phyloP scores from a whole-genome alignment of 2,888 invertebrate species.

The Colletes collaris region DNA sequence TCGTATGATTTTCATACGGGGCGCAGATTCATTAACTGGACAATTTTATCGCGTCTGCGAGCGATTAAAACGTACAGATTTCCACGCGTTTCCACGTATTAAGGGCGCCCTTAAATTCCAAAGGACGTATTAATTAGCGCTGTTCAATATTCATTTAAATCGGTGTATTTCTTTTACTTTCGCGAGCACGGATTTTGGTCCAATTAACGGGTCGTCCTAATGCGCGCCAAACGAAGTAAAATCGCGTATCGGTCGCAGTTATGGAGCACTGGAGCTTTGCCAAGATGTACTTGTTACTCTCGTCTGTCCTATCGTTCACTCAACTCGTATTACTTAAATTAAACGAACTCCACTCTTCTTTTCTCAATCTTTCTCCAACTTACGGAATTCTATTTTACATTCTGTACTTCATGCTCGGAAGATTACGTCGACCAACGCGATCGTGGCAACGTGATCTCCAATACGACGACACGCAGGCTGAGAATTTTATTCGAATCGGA shows the following conservation, averaged over 20 bases:
- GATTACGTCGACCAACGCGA: no score
- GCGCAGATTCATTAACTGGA: constrained; percentile 21
- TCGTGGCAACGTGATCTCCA: no score
- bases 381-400: constrained; percentile 7
- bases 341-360: constrained; percentile 38
- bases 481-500: no score
- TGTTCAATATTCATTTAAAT: constrained; percentile 58
- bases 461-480: no score
- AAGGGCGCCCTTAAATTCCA: constrained; percentile 39
- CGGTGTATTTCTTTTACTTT: constrained; percentile 40
- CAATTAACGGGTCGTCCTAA: constrained; percentile 59
- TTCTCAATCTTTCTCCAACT: not conserved
- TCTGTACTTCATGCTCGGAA: not conserved
- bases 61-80: constrained; percentile 39
- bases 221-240: constrained; percentile 58
- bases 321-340: constrained; percentile 66
- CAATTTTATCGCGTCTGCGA: constrained; percentile 31
- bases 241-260: constrained; percentile 53
- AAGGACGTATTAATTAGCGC: constrained; percentile 55
- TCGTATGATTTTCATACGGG: constrained; percentile 28
- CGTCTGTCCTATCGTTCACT: constrained; percentile 56
- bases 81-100: not conserved
- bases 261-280: constrained; percentile 59
- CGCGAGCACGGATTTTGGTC: constrained; percentile 38
- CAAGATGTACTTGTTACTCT: constrained; percentile 58